Base-by-base conservation (phyloP, 1,140 invertebrate species). In the Cecropterus lyciades region DNA sequence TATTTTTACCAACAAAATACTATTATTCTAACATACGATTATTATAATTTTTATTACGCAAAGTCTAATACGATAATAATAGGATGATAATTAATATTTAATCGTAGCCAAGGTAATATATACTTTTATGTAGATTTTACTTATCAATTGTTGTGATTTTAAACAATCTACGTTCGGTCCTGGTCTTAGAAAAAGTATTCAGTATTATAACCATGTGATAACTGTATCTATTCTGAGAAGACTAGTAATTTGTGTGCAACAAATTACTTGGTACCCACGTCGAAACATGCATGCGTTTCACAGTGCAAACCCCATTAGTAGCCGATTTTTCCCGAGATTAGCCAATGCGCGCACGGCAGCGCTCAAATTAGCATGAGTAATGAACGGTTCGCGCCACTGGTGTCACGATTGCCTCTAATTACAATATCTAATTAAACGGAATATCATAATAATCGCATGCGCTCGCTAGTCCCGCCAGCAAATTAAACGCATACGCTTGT, bases 391-490 rank as follows among this genome's bases (percentile, higher is more conserved):
- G 70, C 73, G 70, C 73, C 66, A 70, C 20, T 74, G 67, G 75
- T 85, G 84, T 86, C 82, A 75, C 84, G 80, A 86, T 86, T 75
- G 55, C 71, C 79, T 72, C 75, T 85, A 82, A 86, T 86, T 85
- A 72, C 75, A 63, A 80, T 80, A 78, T 80, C 77, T 86, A 88
- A 88, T 86, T 88, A 88, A 85, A 85, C 75, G 72, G 75, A 79
- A 86, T 86, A 86, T 78, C 71, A 81, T 80, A 60, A 79, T 79
- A 75, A 83, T 77, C 64, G 71, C 74, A 78, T 57, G 72, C 40
- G 20, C 33, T 33, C n/a, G 14, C 51, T 67, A 43, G 52, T 33
- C 56, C 60, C 52, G 66, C 43, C 63, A 40, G 70, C 48, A 74
- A 78, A 74, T 80, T 71, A 68, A 62, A 65, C 66, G 67, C 70